Percentiles rank a stretch among this genome's conserved stretches.
Evolutionary conservation across 2,113 vertebrate species (phyloP).

Genomic region (Madoqua kirkii): DNA sequence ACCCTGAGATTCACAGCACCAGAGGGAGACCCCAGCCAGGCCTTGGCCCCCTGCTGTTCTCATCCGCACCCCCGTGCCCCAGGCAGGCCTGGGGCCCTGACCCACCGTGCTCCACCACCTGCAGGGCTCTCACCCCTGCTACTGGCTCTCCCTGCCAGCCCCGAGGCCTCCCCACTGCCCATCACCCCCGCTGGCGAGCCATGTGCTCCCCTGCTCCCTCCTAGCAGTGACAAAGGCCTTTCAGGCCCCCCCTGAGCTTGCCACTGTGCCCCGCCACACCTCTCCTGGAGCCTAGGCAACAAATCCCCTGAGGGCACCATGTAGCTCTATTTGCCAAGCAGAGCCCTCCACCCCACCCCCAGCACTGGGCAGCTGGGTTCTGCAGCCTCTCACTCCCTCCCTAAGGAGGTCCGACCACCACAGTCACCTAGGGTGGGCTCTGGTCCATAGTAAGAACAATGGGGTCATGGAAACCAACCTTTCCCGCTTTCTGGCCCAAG

Average conservation of each 20-base stretch:
- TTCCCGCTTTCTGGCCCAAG: constrained; percentile 85
- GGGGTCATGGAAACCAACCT: constrained; percentile 75
- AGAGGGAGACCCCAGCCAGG: not conserved
- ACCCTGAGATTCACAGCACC: not conserved
- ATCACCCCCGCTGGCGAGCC: fast-evolving
- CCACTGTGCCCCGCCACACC: not conserved
- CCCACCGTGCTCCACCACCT: not conserved
- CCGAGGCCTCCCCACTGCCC: not conserved
- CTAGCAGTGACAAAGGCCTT: not conserved
- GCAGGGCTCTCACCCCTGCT: not conserved
- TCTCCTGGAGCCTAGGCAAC: not conserved
- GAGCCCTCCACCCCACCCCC: fast-evolving
- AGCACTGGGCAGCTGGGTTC: fast-evolving
- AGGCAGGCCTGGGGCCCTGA: not conserved
- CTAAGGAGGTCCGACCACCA: fast-evolving
- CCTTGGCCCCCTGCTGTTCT: not conserved
- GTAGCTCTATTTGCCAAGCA: not conserved
- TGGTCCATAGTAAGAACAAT: not conserved
- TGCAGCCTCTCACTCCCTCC: not conserved
- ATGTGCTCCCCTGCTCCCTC: not conserved
- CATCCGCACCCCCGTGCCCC: fast-evolving
- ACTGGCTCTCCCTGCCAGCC: fast-evolving
- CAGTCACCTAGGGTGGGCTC: not conserved
- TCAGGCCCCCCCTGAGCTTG: not conserved
- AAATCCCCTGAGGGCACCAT: fast-evolving